Conservation (phyloP, 2,888 invertebrate genomes). For the Coenonympha arcania region DNA sequence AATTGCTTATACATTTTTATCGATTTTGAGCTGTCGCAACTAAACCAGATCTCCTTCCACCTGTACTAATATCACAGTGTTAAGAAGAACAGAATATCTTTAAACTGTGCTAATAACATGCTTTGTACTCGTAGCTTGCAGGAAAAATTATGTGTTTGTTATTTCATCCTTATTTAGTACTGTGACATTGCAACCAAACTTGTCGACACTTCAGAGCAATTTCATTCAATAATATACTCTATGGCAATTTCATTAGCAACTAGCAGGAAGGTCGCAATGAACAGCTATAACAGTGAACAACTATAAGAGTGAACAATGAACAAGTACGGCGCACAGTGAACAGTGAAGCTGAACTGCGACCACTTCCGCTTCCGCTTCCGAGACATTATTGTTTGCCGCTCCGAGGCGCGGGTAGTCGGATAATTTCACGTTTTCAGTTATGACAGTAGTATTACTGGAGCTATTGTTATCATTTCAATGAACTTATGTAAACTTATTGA, state of each 20-base stretch:
- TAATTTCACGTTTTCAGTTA: background rate
- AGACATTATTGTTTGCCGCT: constrained; percentile 3
- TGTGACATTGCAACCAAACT: background rate
- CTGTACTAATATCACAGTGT: no score
- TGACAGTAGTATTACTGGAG: background rate
- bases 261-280: background rate
- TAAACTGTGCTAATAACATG: no score
- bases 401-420: background rate
- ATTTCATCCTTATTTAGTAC: background rate
- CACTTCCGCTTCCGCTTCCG: constrained; percentile 1
- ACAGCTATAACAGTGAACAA: background rate
- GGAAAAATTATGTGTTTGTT: no score
- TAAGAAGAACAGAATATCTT: no score
- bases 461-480: background rate
- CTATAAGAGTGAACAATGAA: background rate
- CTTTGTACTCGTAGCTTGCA: no score
- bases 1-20: no score
- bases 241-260: background rate
- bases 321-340: background rate
- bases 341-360: no score
- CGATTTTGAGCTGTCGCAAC: no score
- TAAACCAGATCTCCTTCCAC: no score
- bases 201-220: background rate
- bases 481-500: background rate
- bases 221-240: no score